Evolutionary conservation across 2,888 invertebrate genomes (phyloP).

Genomic region (Drosophila longiperda): DNA sequence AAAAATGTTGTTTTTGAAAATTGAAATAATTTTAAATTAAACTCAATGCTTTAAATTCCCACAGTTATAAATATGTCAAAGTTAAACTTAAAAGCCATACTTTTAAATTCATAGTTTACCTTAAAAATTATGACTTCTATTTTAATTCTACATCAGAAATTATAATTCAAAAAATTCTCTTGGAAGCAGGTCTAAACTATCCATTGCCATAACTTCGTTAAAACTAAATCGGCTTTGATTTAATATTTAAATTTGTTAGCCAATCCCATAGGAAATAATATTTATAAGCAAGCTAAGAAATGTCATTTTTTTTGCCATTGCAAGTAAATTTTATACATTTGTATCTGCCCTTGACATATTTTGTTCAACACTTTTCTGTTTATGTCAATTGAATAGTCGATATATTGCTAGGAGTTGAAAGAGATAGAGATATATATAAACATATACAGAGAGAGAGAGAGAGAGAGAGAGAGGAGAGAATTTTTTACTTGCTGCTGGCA

Average conservation of each 20-base stretch:
- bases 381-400: conserved; percentile 38
- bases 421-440: background rate
- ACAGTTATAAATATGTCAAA: background rate
- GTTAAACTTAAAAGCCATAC: background rate
- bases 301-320: background rate
- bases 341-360: conserved; percentile 39
- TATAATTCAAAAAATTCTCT: background rate
- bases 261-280: background rate
- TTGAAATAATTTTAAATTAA: background rate
- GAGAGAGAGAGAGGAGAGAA: background rate
- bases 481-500: conserved; percentile 30
- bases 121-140: background rate
- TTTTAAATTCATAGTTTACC: background rate
- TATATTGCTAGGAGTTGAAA: background rate
- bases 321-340: conserved; percentile 32
- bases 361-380: conserved; percentile 36
- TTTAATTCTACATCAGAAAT: too few species aligned
- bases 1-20: background rate
- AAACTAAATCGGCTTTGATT: background rate
- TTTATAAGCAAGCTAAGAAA: background rate
- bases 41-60: background rate
- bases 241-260: background rate
- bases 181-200: background rate
- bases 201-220: background rate
- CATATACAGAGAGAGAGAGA: background rate